Evolutionary conservation across 2,888 invertebrate species (phyloP).

Genomic region (Alloscopus bannaensis): DNA sequence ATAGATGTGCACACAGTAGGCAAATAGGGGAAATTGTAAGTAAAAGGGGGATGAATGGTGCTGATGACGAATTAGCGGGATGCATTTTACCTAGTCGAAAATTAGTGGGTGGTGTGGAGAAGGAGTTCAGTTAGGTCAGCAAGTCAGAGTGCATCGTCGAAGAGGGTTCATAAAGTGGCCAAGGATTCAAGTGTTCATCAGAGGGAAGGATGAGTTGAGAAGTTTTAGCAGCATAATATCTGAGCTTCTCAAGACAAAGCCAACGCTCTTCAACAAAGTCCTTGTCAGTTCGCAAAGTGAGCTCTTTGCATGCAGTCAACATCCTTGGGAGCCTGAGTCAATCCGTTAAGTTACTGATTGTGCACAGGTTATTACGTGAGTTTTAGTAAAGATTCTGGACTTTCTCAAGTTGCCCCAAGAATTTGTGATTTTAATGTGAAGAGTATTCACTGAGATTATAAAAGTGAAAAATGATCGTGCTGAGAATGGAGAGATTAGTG

Average conservation of each 20-base stretch:
- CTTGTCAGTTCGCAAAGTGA: background rate
- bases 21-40: no score
- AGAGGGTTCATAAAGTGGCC: background rate
- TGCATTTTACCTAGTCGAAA: background rate
- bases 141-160: slow-evolving; percentile 13
- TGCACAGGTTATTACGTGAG: no score
- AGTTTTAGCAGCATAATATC: background rate
- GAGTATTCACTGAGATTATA: no score
- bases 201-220: background rate
- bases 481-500: background rate
- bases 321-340: no score
- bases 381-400: no score
- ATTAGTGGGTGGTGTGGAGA: background rate
- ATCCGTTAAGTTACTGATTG: no score
- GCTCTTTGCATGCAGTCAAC: background rate
- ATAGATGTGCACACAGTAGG: no score
- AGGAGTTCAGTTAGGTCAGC: background rate
- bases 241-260: background rate
- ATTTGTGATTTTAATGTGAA: no score
- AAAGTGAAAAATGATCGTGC: no score
- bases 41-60: no score
- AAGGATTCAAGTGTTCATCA: background rate
- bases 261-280: background rate
- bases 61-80: background rate
- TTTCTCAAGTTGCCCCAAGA: no score